phyloP scores from a whole-genome alignment of 2,113 vertebrate genomes.

The Ciconia maguari region DNA sequence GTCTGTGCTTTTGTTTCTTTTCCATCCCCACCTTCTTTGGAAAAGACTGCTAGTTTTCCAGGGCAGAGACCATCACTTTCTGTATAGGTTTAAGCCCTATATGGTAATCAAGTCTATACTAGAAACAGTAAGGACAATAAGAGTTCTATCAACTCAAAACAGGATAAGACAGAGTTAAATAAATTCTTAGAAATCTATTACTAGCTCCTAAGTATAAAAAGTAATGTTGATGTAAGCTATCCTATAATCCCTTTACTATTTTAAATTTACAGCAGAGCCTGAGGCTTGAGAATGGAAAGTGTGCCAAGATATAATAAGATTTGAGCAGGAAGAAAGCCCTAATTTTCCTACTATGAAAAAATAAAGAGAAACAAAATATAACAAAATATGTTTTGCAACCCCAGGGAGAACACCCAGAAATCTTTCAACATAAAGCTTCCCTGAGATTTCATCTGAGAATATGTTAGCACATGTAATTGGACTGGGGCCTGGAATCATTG shows the following conservation, averaged over 20 bases:
- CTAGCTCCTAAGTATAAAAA: not conserved
- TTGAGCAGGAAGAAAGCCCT: not conserved
- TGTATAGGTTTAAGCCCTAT: not conserved
- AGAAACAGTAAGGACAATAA: not conserved
- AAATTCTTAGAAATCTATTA: not conserved
- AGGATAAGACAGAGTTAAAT: not conserved
- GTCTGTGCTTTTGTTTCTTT: not conserved
- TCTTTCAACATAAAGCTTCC: not conserved
- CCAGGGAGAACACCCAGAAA: not conserved
- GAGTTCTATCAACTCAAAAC: not conserved
- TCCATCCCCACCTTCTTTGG: not conserved
- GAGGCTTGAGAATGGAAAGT: not conserved
- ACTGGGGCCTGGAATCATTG: not conserved
- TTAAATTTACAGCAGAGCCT: slow-evolving; percentile 4
- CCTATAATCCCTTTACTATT: not conserved
- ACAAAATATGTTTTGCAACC: not conserved
- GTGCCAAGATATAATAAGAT: not conserved
- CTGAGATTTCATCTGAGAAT: not conserved
- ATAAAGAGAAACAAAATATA: not conserved
- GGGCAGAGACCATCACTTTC: not conserved
- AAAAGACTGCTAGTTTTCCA: not conserved
- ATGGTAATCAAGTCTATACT: not conserved
- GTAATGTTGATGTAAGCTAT: not conserved
- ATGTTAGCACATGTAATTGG: not conserved
- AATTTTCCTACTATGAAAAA: not conserved